Base-by-base conservation (phyloP, 2,888 invertebrate species). In the Anthrax anthrax region DNA sequence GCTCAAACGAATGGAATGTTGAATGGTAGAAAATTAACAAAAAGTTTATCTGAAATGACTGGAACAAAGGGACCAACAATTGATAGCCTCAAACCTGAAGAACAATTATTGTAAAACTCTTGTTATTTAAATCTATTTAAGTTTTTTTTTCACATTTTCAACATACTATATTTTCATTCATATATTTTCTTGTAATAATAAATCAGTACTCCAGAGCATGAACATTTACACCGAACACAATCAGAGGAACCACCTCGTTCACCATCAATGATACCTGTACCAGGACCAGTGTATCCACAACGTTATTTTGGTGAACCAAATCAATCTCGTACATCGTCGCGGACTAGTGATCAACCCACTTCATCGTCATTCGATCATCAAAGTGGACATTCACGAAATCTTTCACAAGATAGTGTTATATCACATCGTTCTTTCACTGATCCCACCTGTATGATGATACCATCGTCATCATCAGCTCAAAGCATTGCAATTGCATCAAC, bases 1-100 rank as follows among this genome's bases (percentile, higher is more conserved):
- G 89, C 89, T 12, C 89, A 90, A 70, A 90, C 89, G 3, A 90
- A 90, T 67, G 89, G 89, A 2, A 70, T 78, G 49, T 70, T 78
- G 47, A 79, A 78, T 58, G 77, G 78, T n/a, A 74, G 87, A 55
- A 82, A 84, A 66, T 70, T 89, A 50, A 84, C 82, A 38, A 89
- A 89, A 68, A 88, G 87, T 47, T 81, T 81, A 53, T 88, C 88
- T 3, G 88, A 88, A 70, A 84, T 84, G 39, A 77, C 77, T 10
- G 72, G 67, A 49, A 68, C 69, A 51, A 65, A 43, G 18, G 46
- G 37, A 14, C 17, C 40, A 27, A 29, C 40, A 19, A 23, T 16
- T 37, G 41, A 46, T 23, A 37, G 27, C 29, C 41, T 40, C 9
- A 41, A 27, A 41, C 18, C 27, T 27, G 46, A 46, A 37, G 41